These are phyloP conservation scores for Rhagium mordax DNA, from an alignment of 2,888 invertebrate species.

Conservation along the genomic window DNA sequence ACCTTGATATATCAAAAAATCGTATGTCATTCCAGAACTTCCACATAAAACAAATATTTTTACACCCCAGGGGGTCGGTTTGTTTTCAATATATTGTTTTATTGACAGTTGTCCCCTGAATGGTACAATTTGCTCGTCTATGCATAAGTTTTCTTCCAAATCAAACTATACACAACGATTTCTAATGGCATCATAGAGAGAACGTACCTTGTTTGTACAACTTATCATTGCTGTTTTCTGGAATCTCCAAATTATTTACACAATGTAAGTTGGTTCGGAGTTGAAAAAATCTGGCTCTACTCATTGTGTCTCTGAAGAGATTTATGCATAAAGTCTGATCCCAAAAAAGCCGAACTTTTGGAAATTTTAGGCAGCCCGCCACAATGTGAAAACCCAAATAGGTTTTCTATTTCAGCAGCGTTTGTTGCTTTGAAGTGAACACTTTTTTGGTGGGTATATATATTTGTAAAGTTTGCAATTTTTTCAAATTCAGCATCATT, in stretches of 20 bases:
- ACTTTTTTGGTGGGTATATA: too few species aligned
- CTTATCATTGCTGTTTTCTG: slow-evolving; percentile 11
- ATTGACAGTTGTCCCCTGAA: not conserved
- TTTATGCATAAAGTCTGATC: not conserved
- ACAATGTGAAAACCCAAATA: too few species aligned
- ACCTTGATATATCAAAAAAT: slow-evolving; percentile 7
- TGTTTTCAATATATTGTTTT: not conserved
- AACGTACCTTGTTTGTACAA: not conserved
- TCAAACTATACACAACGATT: not conserved
- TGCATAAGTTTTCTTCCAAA: not conserved
- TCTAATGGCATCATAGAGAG: not conserved
- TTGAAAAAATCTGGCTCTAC: slow-evolving; percentile 28
- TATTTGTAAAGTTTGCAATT: too few species aligned
- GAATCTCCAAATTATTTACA: slow-evolving; percentile 20
- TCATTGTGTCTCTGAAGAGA: not conserved
- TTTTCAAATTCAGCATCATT: too few species aligned
- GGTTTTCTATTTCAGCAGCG: too few species aligned
- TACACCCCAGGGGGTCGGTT: not conserved
- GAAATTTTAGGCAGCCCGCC: not conserved
- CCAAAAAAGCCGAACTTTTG: slow-evolving; percentile 24
- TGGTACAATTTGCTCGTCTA: slow-evolving; percentile 17
- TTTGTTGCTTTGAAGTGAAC: too few species aligned
- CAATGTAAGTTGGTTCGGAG: slow-evolving; percentile 29
- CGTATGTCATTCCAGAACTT: slow-evolving; percentile 15
- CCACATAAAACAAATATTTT: not conserved